Evolutionary conservation across 2,888 invertebrate species (phyloP).

Genomic region (Trissonchulus latispiculum): DNA sequence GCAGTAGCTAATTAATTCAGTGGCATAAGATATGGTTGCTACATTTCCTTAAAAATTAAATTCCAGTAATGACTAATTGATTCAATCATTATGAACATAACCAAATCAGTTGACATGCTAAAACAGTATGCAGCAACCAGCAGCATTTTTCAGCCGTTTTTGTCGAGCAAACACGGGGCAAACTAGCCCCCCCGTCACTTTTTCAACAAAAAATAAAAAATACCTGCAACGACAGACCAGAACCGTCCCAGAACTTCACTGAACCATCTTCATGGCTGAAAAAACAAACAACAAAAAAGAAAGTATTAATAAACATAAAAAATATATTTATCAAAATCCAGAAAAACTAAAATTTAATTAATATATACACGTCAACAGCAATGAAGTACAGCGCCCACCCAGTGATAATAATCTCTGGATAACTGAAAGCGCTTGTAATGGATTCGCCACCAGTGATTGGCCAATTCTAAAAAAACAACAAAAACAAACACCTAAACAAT

Average conservation of each 20-base stretch:
- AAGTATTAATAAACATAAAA: too few relatives aligned
- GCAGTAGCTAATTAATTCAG: too few relatives aligned
- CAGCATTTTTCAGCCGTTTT: background rate
- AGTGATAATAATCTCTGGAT: conserved; percentile 95
- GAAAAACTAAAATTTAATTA: too few relatives aligned
- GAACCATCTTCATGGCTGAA: conserved; percentile 94
- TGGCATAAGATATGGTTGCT: too few relatives aligned
- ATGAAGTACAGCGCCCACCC: too few relatives aligned
- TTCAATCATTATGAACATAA: background rate
- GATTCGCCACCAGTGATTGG: conserved; percentile 92
- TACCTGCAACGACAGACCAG: conserved; percentile 70
- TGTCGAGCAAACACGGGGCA: background rate
- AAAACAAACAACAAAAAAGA: conserved; percentile 29
- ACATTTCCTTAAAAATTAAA: conserved; percentile 1
- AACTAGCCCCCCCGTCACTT: conserved; percentile 61
- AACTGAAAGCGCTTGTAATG: conserved; percentile 88
- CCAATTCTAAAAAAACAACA: conserved; percentile 62
- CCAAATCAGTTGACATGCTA: too few relatives aligned
- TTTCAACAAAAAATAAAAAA: conserved; percentile 95
- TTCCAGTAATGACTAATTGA: background rate
- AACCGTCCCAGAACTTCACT: conserved; percentile 97
- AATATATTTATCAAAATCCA: too few relatives aligned
- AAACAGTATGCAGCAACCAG: background rate
- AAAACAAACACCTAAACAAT: too few relatives aligned
- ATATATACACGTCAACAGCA: too few relatives aligned